Evolutionary conservation across 1,140 invertebrate genomes (phyloP), one percentile per base, ranked within the genome.

Genomic region (Megalopta genalis): DNA sequence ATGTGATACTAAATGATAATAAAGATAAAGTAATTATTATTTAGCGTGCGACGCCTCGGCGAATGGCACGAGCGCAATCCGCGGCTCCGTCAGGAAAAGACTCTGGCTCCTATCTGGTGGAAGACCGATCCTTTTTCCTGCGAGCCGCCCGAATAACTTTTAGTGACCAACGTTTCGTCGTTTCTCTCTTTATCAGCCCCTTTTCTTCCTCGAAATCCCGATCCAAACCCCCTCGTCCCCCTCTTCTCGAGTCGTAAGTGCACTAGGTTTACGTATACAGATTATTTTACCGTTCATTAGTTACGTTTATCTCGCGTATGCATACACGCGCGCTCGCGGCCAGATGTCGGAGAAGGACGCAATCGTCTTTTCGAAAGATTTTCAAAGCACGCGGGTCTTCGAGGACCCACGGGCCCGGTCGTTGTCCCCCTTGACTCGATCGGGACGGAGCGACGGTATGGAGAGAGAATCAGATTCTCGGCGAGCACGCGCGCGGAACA

Each of bases 1-100:
- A 92, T 93, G 91, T 93, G 92, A 93, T 93, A 93, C 91, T 93
- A 93, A 93, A 92, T 92, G 88, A 92, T 92, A 92, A 93, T 92
- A 92, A 92, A 89, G 68, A 80, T 83, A 90, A 92, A 92, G 88
- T 92, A 92, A 92, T 92, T 93, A 92, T 92, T 91, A 83, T 92
- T 91, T 92, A 90, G 88, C 84, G 67, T 79, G 88, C 86, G 87
- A 90, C 67, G 75, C 81, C 80, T 84, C 81, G 81, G 81, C 85
- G 88, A 81, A 67, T 46, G 85, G 64, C 57, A 78, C 75, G 57
- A 66, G 59, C 82, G 84, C 70, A 79, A 81, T 80, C 78, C 80
- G 83, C 64, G 68, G 67, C 66, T 82, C 65, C 69, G 66, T 77
- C 62, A 32, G 65, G 63, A 63, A 54, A 60, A 66, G 54, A 39